Base-by-base conservation (phyloP, 2,797 vertebrate genomes). In the Erpetoichthys calabaricus region DNA sequence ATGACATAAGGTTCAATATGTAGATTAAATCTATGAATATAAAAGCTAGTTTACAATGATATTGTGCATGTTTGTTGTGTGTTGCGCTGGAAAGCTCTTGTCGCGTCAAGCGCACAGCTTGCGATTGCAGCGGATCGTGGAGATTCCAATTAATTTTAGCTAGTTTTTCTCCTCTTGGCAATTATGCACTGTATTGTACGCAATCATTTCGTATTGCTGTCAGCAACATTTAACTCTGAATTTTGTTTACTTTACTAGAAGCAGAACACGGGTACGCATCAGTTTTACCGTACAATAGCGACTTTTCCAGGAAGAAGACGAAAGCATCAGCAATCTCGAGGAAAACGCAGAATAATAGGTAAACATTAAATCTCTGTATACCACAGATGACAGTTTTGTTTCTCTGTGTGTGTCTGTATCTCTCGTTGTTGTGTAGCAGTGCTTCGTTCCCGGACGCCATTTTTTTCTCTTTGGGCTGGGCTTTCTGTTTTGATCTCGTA, bases 191-290 rank as follows among this genome's bases (percentile, higher is more conserved):
- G 25, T 25, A 25, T 25, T 54, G 43, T 54, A 43, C 7, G 44
- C 41, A 4, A 54, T n/a, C 46, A 42, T 5, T 4, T 6, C 5
- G 3, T 10, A 9, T 45, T 55, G 7, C 52, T 54, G 56, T 55
- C 42, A 44, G 57, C 9, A n/a, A n/a, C 56, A 56, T 57, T 64
- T 53, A 67, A 65, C 59, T 58, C 55, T 56, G 55, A 63, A 57
- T 64, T 76, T 65, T 68, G 64, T 56, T 65, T 53, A 65, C 67
- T 63, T 70, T 70, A 51, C 70, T 74, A 97, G 95, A 95, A 80
- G 94, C 95, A 76, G 95, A 98, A 71, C 95, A 98, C 74, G 94
- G 95, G 72, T 98, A 98, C 77, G 95, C 94, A 59, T 95, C 95
- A 65, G 90, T 92, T 78, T 86, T 97, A 82, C 95, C 94, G 62